Base-by-base conservation (phyloP, 1,140 invertebrate species). In the Meloidogyne chitwoodi region DNA sequence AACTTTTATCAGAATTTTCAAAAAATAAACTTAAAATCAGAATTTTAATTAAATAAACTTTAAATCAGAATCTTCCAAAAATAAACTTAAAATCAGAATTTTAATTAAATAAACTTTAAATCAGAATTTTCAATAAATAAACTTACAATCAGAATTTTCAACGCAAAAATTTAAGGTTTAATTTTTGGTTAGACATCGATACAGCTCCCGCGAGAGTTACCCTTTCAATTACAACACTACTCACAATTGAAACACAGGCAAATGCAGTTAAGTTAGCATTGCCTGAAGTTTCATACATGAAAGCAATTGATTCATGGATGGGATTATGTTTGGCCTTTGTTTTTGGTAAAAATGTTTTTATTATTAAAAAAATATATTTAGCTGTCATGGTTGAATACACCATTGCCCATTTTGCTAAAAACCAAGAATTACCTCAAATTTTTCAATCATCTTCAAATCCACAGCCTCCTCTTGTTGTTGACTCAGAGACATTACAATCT, bases 101-200 rank as follows among this genome's bases (percentile, higher is more conserved):
- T 16, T 27, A 77, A 3, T n/a, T n/a, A 48, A 74, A 10, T 29
- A 34, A 12, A 62, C 29, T 64, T 44, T 29, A 26, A 38, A 24
- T 22, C 27, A 44, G 48, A 29, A 41, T 2, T 41, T 29, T 69
- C 11, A 69, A n/a, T n/a, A 38, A 69, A 38, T 38, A 38, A 38
- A 38, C 34, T 10, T 38, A 8, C 0, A 38, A 38, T 8, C 34
- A 38, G 34, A 38, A 38, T 38, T 38, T 38, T 38, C 4, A 38
- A 4, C 3, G 0, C 34, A 6, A 38, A 38, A 38, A 24, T 66
- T 66, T n/a, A 19, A 77, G 76, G 76, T 82, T 88, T n/a, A 87
- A 87, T 38, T 88, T 88, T 76, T 88, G 88, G 88, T 67, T 89
- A 11, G 87, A 88, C 71, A 87, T 88, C 27, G 83, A 86, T 31